Percentiles rank a stretch among this genome's conserved stretches.
These are phyloP conservation scores for Danaus melanippus DNA, from an alignment of 1,140 invertebrate species.

Conservation along the genomic window DNA sequence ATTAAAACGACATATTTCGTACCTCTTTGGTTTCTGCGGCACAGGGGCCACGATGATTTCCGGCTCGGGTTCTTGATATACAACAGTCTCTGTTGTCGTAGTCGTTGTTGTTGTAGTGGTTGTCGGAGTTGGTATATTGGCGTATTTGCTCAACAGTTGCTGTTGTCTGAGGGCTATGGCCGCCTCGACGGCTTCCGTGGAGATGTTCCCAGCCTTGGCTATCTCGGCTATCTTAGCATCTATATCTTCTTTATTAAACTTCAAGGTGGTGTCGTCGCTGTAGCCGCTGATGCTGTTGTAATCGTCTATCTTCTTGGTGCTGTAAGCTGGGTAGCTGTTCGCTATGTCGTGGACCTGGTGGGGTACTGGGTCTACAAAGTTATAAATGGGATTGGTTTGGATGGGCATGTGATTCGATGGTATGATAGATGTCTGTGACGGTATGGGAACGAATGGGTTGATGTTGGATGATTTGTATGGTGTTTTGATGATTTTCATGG, in stretches of 20 bases:
- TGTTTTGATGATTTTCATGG: constrained; percentile 43
- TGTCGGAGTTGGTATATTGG: constrained; percentile 63
- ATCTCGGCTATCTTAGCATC: constrained; percentile 67
- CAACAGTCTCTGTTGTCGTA: constrained; percentile 58
- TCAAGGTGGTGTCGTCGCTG: constrained; percentile 54
- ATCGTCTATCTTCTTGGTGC: constrained; percentile 64
- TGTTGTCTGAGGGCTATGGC: constrained; percentile 80
- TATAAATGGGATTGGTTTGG: constrained; percentile 62
- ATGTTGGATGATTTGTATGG: constrained; percentile 72
- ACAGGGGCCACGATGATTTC: constrained; percentile 43
- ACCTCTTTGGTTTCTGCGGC: constrained; percentile 56
- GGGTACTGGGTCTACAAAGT: constrained; percentile 65
- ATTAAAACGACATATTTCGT: constrained; percentile 4
- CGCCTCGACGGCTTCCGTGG: constrained; percentile 80
- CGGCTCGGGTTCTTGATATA: constrained; percentile 56
- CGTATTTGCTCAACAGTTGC: constrained; percentile 74
- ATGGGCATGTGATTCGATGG: constrained; percentile 39
- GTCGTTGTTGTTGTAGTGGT: constrained; percentile 68
- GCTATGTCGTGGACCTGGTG: constrained; percentile 57
- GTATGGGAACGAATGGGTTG: constrained; percentile 59
- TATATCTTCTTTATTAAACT: constrained; percentile 62
- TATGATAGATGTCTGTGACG: constrained; percentile 57
- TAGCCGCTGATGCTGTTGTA: constrained; percentile 65
- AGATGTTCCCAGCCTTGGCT: constrained; percentile 79
- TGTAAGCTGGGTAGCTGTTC: constrained; percentile 41